Evolutionary conservation across 1,140 invertebrate species (phyloP), one percentile per base, ranked within the genome.

Genomic region (Lepidurus packardi): DNA sequence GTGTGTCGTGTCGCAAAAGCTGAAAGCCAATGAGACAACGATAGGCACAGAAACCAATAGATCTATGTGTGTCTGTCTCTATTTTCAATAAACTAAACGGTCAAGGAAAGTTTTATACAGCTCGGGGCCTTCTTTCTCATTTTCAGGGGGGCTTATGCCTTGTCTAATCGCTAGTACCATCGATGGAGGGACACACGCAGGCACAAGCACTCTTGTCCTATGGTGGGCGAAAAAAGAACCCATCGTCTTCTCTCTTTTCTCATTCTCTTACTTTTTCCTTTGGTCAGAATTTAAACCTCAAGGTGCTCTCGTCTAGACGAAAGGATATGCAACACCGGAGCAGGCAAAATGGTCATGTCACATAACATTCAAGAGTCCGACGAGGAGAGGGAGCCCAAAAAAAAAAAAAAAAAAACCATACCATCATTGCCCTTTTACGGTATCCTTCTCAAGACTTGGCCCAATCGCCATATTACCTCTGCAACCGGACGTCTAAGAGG

Each of bases 301-400:
- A 65, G 53, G 53, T 65, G 53, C 53, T 65, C 53, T 65, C 53
- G 53, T 65, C 53, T 65, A 65, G 53, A 65, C 53, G 53, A 65
- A 65, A 65, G 53, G 53, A 65, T 65, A 65, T 65, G 53, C 53
- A 65, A 65, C 53, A 65, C 53, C 53, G 21, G 34, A 65, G 53
- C 53, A 65, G 53, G 53, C 53, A 65, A 65, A 65, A 65, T n/a
- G 53, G 53, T 65, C 53, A 65, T 65, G 53, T 65, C 53, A 65
- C 53, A 65, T 65, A 65, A 65, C 53, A 65, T 65, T 65, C 53
- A 65, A 65, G 53, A 3, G 47, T 65, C 47, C 47, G 21, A 2
- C 25, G n/a, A n/a, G n/a, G n/a, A 25, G 34, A 34, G 34, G 34
- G 34, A 34, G 34, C 53, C 7, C 6, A 13, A 13, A 65, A 7